These are phyloP conservation scores for Epinephelus fuscoguttatus DNA, from an alignment of 2,113 vertebrate genomes.

Conservation along the genomic window DNA sequence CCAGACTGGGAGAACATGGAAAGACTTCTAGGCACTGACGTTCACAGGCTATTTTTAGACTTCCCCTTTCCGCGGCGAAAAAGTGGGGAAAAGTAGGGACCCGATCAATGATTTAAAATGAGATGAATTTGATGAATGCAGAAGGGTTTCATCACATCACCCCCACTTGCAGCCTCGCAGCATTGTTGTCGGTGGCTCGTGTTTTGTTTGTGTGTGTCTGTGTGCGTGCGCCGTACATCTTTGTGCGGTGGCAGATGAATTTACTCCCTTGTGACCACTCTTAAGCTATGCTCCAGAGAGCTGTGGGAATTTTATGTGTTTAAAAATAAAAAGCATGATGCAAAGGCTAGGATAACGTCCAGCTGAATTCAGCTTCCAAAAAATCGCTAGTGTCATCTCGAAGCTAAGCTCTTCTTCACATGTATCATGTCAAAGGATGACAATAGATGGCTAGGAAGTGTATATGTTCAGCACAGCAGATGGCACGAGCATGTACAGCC, in stretches of 20 bases:
- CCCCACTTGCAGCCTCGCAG: constrained; percentile 41
- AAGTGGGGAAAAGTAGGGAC: constrained; percentile 63
- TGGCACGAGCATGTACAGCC: constrained; percentile 43
- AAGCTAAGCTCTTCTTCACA: constrained; percentile 19
- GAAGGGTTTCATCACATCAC: constrained; percentile 61
- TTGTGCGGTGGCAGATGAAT: constrained; percentile 31
- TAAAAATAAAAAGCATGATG: constrained; percentile 51
- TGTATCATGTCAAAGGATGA: constrained; percentile 25
- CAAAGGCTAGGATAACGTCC: constrained; percentile 42
- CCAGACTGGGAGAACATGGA: constrained; percentile 73
- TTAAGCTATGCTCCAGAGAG: constrained; percentile 37
- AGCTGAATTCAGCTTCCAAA: constrained; percentile 26
- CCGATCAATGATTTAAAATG: constrained; percentile 80
- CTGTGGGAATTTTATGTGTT: constrained; percentile 52
- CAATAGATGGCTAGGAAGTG: constrained; percentile 36
- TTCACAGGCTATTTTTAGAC: constrained; percentile 76
- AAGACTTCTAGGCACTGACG: constrained; percentile 75
- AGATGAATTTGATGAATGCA: constrained; percentile 73
- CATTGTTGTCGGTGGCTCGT: constrained; percentile 40
- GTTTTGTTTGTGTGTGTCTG: constrained; percentile 16
- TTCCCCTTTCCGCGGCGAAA: constrained; percentile 54
- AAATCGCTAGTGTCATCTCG: constrained; percentile 13
- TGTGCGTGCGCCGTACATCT: constrained; percentile 23
- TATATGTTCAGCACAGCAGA: constrained; percentile 62
- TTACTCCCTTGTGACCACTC: constrained; percentile 50